phyloP scores from a whole-genome alignment of 2,797 vertebrate species.

The Poliocrania exsul region DNA sequence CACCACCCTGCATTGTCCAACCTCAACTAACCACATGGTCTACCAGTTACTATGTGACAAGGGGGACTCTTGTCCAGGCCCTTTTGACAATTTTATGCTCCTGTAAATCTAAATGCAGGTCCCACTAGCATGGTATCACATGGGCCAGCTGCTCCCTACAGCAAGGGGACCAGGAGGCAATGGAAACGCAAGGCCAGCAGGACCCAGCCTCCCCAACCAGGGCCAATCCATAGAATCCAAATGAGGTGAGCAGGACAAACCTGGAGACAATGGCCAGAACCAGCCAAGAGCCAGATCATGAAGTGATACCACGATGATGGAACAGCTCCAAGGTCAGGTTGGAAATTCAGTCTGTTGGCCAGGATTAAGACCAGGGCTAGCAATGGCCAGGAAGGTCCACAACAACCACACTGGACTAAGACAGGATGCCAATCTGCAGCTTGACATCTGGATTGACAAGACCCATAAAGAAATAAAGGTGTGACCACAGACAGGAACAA shows the following conservation, averaged over 20 bases:
- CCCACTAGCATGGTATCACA: rapidly evolving
- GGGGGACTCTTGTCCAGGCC: background rate
- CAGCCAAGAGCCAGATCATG: background rate
- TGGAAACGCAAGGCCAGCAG: background rate
- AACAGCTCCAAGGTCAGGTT: background rate
- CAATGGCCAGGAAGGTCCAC: background rate
- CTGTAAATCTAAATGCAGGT: background rate
- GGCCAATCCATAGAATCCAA: background rate
- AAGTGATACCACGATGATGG: rapidly evolving
- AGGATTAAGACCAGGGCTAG: background rate
- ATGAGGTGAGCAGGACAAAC: background rate
- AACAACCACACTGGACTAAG: background rate
- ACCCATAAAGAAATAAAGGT: rapidly evolving
- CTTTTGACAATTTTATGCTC: background rate
- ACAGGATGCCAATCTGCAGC: background rate
- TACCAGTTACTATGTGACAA: background rate
- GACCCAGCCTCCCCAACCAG: background rate
- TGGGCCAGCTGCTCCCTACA: background rate
- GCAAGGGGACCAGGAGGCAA: background rate
- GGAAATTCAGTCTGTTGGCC: background rate
- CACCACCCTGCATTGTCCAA: background rate
- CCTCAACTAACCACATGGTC: background rate
- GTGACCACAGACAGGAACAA: rapidly evolving
- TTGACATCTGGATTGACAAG: rapidly evolving
- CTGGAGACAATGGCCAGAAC: rapidly evolving